Evolutionary conservation across 2,113 vertebrate species (phyloP), one percentile per base, ranked within the genome.

Genomic region (Hassar affinis): DNA sequence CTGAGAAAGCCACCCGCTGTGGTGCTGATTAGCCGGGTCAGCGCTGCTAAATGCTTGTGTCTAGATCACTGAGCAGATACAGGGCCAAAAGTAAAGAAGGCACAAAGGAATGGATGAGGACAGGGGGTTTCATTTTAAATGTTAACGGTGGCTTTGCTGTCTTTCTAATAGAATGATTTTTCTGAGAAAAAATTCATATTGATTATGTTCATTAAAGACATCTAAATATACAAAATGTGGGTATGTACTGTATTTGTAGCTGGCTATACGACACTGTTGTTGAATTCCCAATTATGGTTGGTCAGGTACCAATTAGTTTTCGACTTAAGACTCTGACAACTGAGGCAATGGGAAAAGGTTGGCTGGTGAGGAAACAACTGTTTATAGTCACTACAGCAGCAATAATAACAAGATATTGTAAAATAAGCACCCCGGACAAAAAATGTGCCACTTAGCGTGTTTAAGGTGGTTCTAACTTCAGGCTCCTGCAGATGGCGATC

Each of bases 1-100:
- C 88, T 42, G 80, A 90, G 78, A 90, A 91, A 91, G 88, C 91
- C 90, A 91, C 88, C 89, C 90, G 87, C 90, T 89, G 91, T 92
- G 88, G 87, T 91, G 89, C 87, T 91, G 92, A 94, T 93, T 92
- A 93, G 87, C 91, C 91, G 90, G 87, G 85, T 88, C 82, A 92
- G 89, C 91, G 88, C 89, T 90, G 92, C 91, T 93, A 77, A 94
- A 94, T 90, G 92, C 89, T 85, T 72, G 85, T 87, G 90, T 88
- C 87, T 85, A 87, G 91, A 93, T 92, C 91, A 90, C 88, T 90
- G 87, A 89, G 85, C 88, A 89, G 89, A 91, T 89, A 88, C 90
- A 88, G 87, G 89, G 82, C 89, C 38, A 81, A 85, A 75, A 90
- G 89, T 88, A 89, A 86, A 90, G 88, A 89, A 87, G 59, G 90